phyloP scores from a whole-genome alignment of 2,888 invertebrate species.

The Orchesellides sinensis region DNA sequence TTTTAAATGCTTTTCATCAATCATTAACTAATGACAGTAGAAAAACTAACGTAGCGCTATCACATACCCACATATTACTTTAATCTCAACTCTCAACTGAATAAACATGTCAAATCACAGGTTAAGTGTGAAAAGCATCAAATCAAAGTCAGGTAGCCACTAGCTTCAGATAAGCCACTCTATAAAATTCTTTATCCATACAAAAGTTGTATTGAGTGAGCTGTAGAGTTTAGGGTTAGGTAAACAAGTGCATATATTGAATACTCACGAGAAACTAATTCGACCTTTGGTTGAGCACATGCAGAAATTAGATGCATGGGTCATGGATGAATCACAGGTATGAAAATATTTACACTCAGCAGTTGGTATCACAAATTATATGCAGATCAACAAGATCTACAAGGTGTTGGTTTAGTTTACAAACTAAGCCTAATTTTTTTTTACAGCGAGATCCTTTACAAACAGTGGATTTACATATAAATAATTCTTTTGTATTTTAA shows the following conservation, averaged over 20 bases:
- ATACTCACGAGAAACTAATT: conserved; percentile 3
- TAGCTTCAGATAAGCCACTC: too few relatives aligned
- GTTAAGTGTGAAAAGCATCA: not conserved
- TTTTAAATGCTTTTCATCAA: conserved; percentile 4
- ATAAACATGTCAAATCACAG: not conserved
- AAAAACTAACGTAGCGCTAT: too few relatives aligned
- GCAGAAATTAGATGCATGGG: too few relatives aligned
- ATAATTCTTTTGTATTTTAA: conserved; percentile 15
- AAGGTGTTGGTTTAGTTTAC: not conserved
- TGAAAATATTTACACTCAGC: not conserved
- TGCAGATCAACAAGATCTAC: conserved; percentile 6
- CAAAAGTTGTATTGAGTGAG: too few relatives aligned
- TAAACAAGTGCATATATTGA: too few relatives aligned
- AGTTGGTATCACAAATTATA: not conserved
- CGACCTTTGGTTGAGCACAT: too few relatives aligned
- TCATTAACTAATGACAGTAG: not conserved
- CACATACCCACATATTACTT: too few relatives aligned
- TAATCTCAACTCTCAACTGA: too few relatives aligned
- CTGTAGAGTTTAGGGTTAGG: too few relatives aligned
- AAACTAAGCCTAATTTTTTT: not conserved
- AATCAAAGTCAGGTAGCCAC: not conserved
- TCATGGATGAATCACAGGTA: conserved; percentile 1
- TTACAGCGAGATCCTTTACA: not conserved
- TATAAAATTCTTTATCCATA: too few relatives aligned
- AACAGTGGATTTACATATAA: not conserved